These are phyloP conservation scores for Helleia helle DNA, from an alignment of 2,888 invertebrate species.

Conservation along the genomic window DNA sequence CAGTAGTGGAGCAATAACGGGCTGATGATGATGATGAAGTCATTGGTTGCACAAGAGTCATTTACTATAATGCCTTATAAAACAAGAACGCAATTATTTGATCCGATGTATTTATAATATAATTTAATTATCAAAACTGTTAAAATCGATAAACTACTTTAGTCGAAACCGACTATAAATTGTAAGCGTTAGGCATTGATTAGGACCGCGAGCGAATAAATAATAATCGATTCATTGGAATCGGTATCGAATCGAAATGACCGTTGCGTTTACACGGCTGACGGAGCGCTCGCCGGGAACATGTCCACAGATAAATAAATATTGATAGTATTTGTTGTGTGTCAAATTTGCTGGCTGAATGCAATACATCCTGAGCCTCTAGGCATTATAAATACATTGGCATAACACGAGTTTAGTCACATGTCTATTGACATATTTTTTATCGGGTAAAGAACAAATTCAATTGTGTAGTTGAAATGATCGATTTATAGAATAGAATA, in stretches of 20 bases:
- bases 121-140: slow-evolving; percentile 4
- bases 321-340: slow-evolving; percentile 9
- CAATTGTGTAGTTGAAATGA: too few relatives aligned
- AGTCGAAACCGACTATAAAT: slow-evolving; percentile 29
- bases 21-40: too few relatives aligned
- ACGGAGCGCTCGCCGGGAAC: neutral
- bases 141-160: slow-evolving; percentile 11
- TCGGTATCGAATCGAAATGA: slow-evolving; percentile 28
- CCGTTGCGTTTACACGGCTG: slow-evolving; percentile 9
- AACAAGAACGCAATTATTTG: too few relatives aligned
- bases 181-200: slow-evolving; percentile 50
- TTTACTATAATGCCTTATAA: too few relatives aligned
- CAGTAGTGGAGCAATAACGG: too few relatives aligned
- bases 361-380: slow-evolving; percentile 7
- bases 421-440: too few relatives aligned
- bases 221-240: slow-evolving; percentile 40
- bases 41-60: too few relatives aligned
- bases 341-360: slow-evolving; percentile 5
- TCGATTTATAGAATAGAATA: too few relatives aligned
- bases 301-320: slow-evolving; percentile 14
- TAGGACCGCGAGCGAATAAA: slow-evolving; percentile 57
- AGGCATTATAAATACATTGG: neutral
- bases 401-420: neutral
- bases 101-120: neutral
- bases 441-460: too few relatives aligned